Evolutionary conservation across 2,113 vertebrate genomes (phyloP).

Genomic region (Toxostoma redivivum): DNA sequence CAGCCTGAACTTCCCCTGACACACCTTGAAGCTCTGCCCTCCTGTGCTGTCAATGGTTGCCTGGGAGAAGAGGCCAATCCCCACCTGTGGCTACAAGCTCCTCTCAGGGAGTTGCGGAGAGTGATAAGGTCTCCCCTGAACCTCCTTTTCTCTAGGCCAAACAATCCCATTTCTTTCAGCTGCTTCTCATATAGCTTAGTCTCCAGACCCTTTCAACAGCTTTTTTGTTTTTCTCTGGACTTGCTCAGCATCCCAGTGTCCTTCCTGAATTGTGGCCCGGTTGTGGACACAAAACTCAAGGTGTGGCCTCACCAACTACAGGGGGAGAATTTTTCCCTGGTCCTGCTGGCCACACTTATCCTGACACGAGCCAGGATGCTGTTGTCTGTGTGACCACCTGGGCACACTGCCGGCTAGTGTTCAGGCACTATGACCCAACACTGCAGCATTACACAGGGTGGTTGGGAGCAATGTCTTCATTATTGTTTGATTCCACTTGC

Average conservation of each 20-base stretch:
- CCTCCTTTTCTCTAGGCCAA: background rate
- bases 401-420: fast-evolving
- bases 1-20: background rate
- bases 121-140: background rate
- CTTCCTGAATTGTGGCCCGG: background rate
- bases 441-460: background rate
- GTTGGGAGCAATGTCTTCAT: background rate
- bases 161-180: background rate
- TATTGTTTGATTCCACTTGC: background rate
- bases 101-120: background rate
- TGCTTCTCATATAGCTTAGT: background rate
- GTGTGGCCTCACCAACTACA: background rate
- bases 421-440: background rate
- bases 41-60: no score
- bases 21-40: background rate
- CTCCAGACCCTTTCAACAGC: background rate
- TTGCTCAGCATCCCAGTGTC: background rate
- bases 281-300: background rate
- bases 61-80: fast-evolving
- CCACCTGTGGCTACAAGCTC: background rate
- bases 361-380: background rate
- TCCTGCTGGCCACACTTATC: background rate
- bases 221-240: background rate
- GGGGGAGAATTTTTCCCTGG: background rate
- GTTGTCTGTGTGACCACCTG: background rate